phyloP scores from a whole-genome alignment of 2,888 invertebrate genomes.

The Loripinus fragilis region DNA sequence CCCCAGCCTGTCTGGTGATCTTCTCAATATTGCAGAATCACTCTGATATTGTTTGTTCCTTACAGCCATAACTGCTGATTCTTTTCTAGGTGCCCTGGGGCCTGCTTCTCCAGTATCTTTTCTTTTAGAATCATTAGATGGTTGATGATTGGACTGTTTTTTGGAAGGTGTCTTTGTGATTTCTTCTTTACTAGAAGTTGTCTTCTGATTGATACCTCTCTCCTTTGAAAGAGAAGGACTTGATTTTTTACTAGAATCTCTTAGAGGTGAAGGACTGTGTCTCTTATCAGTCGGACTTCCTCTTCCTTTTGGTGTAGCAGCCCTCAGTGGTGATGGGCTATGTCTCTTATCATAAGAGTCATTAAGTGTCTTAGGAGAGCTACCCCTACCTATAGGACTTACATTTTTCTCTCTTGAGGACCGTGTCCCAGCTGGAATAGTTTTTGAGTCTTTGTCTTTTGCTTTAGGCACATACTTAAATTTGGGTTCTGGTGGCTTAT shows the following conservation, averaged over 20 bases:
- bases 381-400: conserved; percentile 4
- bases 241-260: conserved; percentile 31
- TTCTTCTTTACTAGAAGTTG: conserved; percentile 25
- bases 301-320: not conserved
- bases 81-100: conserved; percentile 17
- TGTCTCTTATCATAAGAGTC: not conserved
- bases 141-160: conserved; percentile 36
- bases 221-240: conserved; percentile 44
- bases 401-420: conserved; percentile 28
- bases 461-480: conserved; percentile 66
- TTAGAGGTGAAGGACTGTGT: conserved; percentile 35
- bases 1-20: conserved; percentile 44
- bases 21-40: conserved; percentile 17
- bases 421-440: conserved; percentile 41
- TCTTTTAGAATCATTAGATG: conserved; percentile 32
- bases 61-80: conserved; percentile 17
- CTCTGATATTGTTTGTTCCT: conserved; percentile 28
- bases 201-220: conserved; percentile 13
- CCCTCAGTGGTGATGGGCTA: conserved; percentile 12
- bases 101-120: conserved; percentile 34
- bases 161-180: conserved; percentile 18
- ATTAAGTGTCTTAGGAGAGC: conserved; percentile 5
- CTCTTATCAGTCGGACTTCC: conserved; percentile 18
- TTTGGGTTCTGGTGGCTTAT: conserved; percentile 65
- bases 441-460: conserved; percentile 51